Percentiles rank a stretch among this genome's conserved stretches.
These are phyloP conservation scores for Fragum fragum DNA, from an alignment of 2,888 invertebrate species.

Conservation along the genomic window DNA sequence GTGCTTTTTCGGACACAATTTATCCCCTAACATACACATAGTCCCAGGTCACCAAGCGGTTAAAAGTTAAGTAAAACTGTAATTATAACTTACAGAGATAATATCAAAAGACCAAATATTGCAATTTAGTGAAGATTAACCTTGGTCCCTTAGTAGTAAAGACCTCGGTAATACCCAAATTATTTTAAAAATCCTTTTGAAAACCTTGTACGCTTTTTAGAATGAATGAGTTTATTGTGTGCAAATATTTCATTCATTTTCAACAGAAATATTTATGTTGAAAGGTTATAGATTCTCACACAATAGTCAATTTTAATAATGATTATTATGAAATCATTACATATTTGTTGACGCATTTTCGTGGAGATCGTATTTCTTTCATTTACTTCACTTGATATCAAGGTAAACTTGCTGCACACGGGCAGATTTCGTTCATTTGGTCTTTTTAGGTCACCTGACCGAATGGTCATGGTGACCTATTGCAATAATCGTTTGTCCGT, in stretches of 20 bases:
- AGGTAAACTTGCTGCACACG: no score
- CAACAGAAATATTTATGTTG: not conserved
- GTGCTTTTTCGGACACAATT: no score
- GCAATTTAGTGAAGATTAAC: not conserved
- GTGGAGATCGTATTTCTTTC: not conserved
- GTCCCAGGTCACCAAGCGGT: no score
- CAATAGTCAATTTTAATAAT: not conserved
- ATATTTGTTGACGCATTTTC: not conserved
- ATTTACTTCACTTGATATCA: no score
- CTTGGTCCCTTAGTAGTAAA: not conserved
- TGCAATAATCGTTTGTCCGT: no score
- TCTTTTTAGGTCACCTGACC: no score
- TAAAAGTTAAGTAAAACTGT: not conserved
- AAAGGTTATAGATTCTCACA: not conserved
- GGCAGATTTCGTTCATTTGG: no score
- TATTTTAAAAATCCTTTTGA: conserved; percentile 3
- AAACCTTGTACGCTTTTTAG: not conserved
- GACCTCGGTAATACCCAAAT: not conserved
- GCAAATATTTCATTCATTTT: conserved; percentile 11
- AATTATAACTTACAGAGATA: not conserved
- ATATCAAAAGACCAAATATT: not conserved
- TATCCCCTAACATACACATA: no score
- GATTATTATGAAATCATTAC: not conserved
- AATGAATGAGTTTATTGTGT: conserved; percentile 11
- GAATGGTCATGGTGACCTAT: no score